These are phyloP conservation scores for Cosmia pyralina DNA, from an alignment of 2,888 invertebrate species.

Conservation along the genomic window DNA sequence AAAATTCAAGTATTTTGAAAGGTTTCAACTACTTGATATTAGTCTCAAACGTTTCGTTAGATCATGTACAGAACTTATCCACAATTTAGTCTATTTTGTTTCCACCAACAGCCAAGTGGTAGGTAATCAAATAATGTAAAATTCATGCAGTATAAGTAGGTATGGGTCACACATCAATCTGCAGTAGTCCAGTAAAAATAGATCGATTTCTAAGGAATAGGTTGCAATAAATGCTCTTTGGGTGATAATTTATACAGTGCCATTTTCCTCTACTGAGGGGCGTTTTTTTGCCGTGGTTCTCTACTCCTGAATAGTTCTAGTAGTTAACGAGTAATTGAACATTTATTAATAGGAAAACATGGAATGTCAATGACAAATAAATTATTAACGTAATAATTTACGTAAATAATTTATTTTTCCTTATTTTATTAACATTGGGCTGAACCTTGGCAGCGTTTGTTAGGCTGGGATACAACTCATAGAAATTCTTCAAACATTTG, in stretches of 20 bases:
- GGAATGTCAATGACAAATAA: not conserved
- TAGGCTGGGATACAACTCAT: not conserved
- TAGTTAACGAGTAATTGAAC: not conserved
- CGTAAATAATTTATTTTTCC: slow-evolving; percentile 13
- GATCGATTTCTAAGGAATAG: too few relatives aligned
- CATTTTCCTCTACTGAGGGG: not conserved
- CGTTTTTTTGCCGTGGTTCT: too few relatives aligned
- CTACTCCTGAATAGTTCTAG: not conserved
- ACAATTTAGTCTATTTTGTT: not conserved
- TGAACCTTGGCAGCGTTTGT: slow-evolving; percentile 15
- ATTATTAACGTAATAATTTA: not conserved
- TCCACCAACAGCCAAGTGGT: not conserved
- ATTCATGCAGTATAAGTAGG: not conserved
- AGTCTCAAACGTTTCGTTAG: not conserved
- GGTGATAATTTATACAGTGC: too few relatives aligned
- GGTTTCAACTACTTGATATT: too few relatives aligned
- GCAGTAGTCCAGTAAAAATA: too few relatives aligned
- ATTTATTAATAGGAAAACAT: slow-evolving; percentile 5
- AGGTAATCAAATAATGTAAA: not conserved
- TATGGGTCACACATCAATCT: not conserved
- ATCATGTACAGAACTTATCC: not conserved
- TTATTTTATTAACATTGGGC: slow-evolving; percentile 28
- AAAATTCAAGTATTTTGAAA: not conserved
- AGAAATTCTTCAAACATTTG: slow-evolving; percentile 13
- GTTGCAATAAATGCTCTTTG: too few relatives aligned